Conservation (phyloP, 2,113 vertebrate species). For the Phyllostomus hastatus region DNA sequence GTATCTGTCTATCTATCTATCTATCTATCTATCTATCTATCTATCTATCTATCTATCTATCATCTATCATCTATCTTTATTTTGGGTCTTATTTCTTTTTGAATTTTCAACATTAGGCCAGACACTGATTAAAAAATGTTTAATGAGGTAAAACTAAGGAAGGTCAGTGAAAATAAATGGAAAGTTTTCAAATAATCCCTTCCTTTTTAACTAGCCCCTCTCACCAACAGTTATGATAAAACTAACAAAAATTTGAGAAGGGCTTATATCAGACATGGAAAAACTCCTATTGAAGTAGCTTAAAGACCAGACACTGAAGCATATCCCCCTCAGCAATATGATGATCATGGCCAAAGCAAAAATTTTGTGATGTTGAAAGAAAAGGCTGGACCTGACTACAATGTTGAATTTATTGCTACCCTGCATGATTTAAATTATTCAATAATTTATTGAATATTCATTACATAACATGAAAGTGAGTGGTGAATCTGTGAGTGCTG, state of each 20-base stretch:
- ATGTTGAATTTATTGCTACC: not conserved
- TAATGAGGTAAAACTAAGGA: not conserved
- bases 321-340: not conserved
- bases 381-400: not conserved
- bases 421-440: not conserved
- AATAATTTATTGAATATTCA: not conserved
- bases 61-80: not conserved
- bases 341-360: not conserved
- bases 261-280: too few species aligned
- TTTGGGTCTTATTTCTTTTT: not conserved
- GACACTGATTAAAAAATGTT: not conserved
- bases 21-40: not conserved
- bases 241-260: not conserved
- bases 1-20: not conserved
- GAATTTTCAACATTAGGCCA: not conserved
- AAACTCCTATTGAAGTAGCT: not conserved
- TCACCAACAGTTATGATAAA: not conserved
- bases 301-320: not conserved
- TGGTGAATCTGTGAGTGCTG: not conserved
- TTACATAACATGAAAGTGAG: not conserved
- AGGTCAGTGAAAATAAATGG: not conserved
- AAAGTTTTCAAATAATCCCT: not conserved
- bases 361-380: not conserved
- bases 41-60: not conserved
- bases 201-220: not conserved